A percentile compares a stretch with the other conserved stretches of the same genome.
phyloP scores from a whole-genome alignment of 2,113 vertebrate genomes.

The Pomatorhinus ruficollis region DNA sequence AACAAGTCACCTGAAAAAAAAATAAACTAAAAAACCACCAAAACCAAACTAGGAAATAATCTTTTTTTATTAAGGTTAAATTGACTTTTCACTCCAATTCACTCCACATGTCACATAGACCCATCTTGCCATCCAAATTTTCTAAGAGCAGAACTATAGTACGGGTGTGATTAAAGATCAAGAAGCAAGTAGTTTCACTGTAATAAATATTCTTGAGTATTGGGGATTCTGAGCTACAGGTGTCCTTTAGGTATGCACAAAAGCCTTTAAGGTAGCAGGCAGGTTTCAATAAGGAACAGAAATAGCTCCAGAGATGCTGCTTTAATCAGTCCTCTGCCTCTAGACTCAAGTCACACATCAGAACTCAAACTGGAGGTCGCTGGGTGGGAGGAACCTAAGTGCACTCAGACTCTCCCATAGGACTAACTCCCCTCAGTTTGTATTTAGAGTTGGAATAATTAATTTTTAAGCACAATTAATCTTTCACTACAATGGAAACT shows the following conservation, averaged over 20 bases:
- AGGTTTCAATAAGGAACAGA: neutral
- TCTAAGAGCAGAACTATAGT: neutral
- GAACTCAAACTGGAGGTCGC: neutral
- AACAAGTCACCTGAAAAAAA: neutral
- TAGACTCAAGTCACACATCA: neutral
- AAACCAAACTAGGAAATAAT: neutral
- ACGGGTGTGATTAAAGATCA: neutral
- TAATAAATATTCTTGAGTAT: neutral
- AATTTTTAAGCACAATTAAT: neutral
- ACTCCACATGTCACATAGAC: accelerated
- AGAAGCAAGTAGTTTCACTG: neutral
- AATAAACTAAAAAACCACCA: too few relatives aligned
- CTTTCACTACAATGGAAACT: neutral
- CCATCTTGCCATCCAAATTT: neutral
- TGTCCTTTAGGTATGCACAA: neutral
- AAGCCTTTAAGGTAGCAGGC: neutral
- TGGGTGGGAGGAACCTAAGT: neutral
- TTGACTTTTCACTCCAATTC: neutral
- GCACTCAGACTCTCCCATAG: neutral
- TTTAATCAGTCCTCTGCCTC: neutral
- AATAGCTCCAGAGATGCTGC: neutral
- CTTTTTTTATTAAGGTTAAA: neutral
- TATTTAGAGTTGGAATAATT: neutral
- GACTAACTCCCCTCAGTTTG: neutral
- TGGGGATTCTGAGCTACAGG: neutral